Evolutionary conservation across 1,140 invertebrate genomes (phyloP).

Genomic region (Bombyx mandarina): DNA sequence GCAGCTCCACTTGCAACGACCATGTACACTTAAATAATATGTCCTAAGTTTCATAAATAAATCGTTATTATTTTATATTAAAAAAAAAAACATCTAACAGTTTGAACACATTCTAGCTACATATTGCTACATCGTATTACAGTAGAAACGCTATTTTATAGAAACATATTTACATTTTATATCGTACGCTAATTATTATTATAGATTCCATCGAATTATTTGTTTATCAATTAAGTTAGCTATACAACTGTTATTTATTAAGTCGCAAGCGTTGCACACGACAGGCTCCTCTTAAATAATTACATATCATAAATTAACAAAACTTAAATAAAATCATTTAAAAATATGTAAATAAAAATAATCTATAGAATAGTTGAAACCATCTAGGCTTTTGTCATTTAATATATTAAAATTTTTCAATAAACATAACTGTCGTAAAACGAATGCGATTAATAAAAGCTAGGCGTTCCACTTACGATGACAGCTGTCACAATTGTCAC

Average conservation of each 20-base stretch:
- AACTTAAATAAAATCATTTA: too few species aligned
- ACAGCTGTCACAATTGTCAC: conserved; percentile 2
- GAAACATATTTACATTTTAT: conserved; percentile 62
- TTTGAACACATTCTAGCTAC: conserved; percentile 65
- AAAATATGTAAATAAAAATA: too few species aligned
- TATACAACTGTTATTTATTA: conserved; percentile 46
- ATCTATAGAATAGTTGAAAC: too few species aligned
- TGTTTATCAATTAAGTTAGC: conserved; percentile 18
- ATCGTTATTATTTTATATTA: conserved; percentile 29
- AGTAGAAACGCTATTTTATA: conserved; percentile 54
- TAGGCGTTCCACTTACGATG: not conserved
- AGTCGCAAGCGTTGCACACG: not conserved
- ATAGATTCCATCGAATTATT: conserved; percentile 1
- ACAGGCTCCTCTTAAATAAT: too few species aligned
- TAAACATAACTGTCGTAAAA: too few species aligned
- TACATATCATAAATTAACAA: too few species aligned
- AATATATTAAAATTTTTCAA: too few species aligned
- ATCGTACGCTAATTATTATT: not conserved
- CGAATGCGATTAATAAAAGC: too few species aligned
- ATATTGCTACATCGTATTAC: conserved; percentile 38
- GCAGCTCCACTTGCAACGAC: not conserved
- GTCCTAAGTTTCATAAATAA: conserved; percentile 48
- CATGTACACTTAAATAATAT: conserved; percentile 29
- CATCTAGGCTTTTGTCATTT: too few species aligned
- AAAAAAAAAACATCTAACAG: conserved; percentile 39